These are phyloP conservation scores for Amorpha juglandis DNA, from an alignment of 2,888 invertebrate genomes.

Conservation along the genomic window DNA sequence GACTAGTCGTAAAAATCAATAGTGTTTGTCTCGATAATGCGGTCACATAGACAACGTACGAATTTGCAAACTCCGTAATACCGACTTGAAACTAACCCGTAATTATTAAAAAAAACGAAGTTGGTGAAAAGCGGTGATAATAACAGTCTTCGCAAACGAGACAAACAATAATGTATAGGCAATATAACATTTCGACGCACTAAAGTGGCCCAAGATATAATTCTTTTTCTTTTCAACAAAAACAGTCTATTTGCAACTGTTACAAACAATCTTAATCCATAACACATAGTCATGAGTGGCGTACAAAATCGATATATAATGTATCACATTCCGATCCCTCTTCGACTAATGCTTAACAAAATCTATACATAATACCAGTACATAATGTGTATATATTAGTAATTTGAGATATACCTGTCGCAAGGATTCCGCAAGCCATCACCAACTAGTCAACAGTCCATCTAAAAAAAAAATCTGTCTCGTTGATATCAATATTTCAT, in stretches of 20 bases:
- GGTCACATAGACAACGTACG: background rate
- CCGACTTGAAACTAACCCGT: background rate
- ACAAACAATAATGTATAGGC: slow-evolving; percentile 20
- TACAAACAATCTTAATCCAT: slow-evolving; percentile 22
- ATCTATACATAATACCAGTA: slow-evolving; percentile 46
- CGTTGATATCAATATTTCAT: background rate
- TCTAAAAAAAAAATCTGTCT: background rate
- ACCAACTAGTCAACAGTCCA: background rate
- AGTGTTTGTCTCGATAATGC: slow-evolving; percentile 8
- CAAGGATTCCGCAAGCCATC: slow-evolving; percentile 11
- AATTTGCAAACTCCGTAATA: background rate
- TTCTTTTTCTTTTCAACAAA: slow-evolving; percentile 21
- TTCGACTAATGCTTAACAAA: slow-evolving; percentile 48
- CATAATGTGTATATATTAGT: slow-evolving; percentile 49
- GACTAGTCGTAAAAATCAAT: slow-evolving; percentile 24
- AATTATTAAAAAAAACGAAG: background rate
- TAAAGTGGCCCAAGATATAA: slow-evolving; percentile 28
- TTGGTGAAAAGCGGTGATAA: background rate
- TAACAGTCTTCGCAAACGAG: background rate
- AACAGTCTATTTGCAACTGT: slow-evolving; percentile 34
- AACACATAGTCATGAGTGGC: slow-evolving; percentile 39
- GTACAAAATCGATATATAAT: slow-evolving; percentile 48
- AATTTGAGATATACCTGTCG: slow-evolving; percentile 56
- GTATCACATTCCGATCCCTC: slow-evolving; percentile 46
- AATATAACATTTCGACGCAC: slow-evolving; percentile 21